phyloP scores from a whole-genome alignment of 2,797 vertebrate species.

The Leptoclinus maculatus region DNA sequence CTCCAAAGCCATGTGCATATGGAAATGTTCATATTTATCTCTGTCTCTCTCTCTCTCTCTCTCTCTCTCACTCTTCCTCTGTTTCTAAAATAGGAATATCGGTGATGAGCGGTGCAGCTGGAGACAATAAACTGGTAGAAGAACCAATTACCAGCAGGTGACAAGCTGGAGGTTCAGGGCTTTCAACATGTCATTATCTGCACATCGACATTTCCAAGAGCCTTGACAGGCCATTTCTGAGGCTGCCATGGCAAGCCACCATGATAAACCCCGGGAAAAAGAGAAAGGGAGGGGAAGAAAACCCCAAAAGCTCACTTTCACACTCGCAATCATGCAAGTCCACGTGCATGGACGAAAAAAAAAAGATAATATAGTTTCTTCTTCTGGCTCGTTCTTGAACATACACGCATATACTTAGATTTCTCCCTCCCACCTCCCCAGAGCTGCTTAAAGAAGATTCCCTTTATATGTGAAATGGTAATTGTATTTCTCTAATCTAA shows the following conservation, averaged over 20 bases:
- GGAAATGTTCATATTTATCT: conserved; percentile 58
- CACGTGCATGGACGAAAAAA: not conserved
- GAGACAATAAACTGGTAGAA: conserved; percentile 94
- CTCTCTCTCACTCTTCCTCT: conserved; percentile 35
- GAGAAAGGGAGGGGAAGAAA: conserved; percentile 10
- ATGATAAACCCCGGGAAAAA: conserved; percentile 70
- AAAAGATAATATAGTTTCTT: not conserved
- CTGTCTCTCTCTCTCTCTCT: conserved; percentile 34
- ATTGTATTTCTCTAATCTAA: conserved; percentile 87
- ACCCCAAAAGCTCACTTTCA: conserved; percentile 28
- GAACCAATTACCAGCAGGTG: conserved; percentile 94
- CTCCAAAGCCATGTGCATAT: conserved; percentile 14
- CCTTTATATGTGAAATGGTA: conserved; percentile 82
- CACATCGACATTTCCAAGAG: conserved; percentile 89
- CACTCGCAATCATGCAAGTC: not conserved
- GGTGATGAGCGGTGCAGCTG: conserved; percentile 90
- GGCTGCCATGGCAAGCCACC: conserved; percentile 74
- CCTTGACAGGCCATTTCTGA: conserved; percentile 84
- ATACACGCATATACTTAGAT: not conserved
- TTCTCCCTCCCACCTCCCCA: conserved; percentile 8
- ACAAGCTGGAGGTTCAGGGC: conserved; percentile 88
- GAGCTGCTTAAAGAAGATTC: conserved; percentile 70
- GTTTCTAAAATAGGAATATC: conserved; percentile 82
- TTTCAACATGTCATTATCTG: conserved; percentile 97
- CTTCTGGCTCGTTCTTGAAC: not conserved